Evolutionary conservation across 1,140 invertebrate species (phyloP).

Genomic region (Zaprionus camerounensis): DNA sequence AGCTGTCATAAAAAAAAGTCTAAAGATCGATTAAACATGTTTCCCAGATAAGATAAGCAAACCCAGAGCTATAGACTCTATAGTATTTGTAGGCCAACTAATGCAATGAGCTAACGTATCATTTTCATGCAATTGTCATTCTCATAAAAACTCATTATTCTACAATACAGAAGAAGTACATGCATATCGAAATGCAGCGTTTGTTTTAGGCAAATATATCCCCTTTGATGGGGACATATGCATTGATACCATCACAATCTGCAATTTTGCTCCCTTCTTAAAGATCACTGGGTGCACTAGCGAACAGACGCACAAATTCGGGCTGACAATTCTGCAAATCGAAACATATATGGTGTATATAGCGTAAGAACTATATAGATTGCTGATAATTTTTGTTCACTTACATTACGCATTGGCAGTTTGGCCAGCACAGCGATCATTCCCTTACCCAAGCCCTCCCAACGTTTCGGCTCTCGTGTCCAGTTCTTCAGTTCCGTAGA

Average conservation of each 20-base stretch:
- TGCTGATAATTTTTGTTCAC: not conserved
- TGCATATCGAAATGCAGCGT: too few relatives aligned
- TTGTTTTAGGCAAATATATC: not conserved
- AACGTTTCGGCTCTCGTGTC: constrained; percentile 27
- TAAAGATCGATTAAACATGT: constrained; percentile 42
- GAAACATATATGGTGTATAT: not conserved
- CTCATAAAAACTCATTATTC: too few relatives aligned
- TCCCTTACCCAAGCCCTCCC: constrained; percentile 30
- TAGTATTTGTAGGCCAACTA: not conserved
- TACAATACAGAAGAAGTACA: too few relatives aligned
- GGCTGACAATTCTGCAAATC: constrained; percentile 31
- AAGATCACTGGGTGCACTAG: constrained; percentile 38
- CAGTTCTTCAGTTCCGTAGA: constrained; percentile 35
- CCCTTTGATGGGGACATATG: not conserved
- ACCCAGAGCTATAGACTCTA: not conserved
- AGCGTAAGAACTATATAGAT: too few relatives aligned
- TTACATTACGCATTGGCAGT: constrained; percentile 41
- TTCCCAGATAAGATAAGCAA: constrained; percentile 40
- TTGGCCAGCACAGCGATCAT: constrained; percentile 30
- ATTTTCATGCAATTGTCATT: too few relatives aligned
- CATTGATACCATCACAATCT: constrained; percentile 1
- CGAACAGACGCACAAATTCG: constrained; percentile 30
- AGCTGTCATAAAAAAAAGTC: constrained; percentile 46
- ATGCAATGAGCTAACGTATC: not conserved
- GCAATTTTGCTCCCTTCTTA: not conserved